Percentiles rank a stretch among this genome's conserved stretches.
These are phyloP conservation scores for Hirtodrosophila histrioides DNA, from an alignment of 2,888 invertebrate species.

Conservation along the genomic window DNA sequence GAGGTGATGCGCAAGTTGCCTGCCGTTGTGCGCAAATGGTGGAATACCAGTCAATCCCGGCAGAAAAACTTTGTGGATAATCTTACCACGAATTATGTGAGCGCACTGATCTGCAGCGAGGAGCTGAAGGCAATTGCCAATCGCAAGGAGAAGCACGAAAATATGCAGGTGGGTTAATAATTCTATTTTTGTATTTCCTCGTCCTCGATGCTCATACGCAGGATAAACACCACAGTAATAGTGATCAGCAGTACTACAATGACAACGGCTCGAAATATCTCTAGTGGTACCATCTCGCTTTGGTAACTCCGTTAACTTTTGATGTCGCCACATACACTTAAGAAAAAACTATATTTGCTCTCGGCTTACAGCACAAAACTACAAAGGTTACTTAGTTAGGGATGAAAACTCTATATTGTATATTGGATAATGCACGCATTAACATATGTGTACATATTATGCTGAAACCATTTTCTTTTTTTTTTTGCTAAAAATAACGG, in stretches of 20 bases:
- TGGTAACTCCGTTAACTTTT: neutral
- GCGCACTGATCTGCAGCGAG: slow-evolving; percentile 87
- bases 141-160: slow-evolving; percentile 86
- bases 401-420: too few species aligned
- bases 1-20: slow-evolving; percentile 88
- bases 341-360: neutral
- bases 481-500: too few species aligned
- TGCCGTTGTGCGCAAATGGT: slow-evolving; percentile 91
- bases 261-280: slow-evolving; percentile 59
- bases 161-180: slow-evolving; percentile 86
- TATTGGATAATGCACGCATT: too few species aligned
- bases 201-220: slow-evolving; percentile 40
- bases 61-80: slow-evolving; percentile 88
- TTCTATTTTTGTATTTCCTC: neutral
- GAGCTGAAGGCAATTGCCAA: slow-evolving; percentile 87
- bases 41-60: slow-evolving; percentile 88
- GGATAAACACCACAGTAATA: slow-evolving; percentile 45
- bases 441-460: too few species aligned
- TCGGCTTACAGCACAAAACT: too few species aligned
- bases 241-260: slow-evolving; percentile 46
- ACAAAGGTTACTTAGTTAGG: slow-evolving; percentile 7
- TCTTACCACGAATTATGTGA: slow-evolving; percentile 88
- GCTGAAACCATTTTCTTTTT: neutral
- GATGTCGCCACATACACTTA: neutral
- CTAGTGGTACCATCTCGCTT: slow-evolving; percentile 54